Base-by-base conservation (phyloP, 2,888 invertebrate genomes). In the Philonicus albiceps region DNA sequence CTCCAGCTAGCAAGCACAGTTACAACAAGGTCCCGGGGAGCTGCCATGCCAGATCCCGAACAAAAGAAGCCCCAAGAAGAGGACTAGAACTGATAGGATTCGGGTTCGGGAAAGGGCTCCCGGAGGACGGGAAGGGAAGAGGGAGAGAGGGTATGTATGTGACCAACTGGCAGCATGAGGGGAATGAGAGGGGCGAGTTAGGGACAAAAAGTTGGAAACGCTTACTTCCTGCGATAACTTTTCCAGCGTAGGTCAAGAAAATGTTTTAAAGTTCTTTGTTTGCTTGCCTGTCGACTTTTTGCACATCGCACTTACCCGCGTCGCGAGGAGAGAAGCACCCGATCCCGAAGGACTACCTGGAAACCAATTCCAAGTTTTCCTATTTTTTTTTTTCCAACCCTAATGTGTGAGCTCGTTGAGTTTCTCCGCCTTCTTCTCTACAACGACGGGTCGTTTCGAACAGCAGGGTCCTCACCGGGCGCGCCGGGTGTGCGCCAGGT, bases 191-290 rank as follows among this genome's bases (percentile, higher is more conserved):
- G 19, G 53, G 6, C 11, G 80, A 31, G 81, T 16, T 16, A 5
- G 34, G 73, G 40, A 73, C 37, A 72, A 84, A 84, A 73, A 84
- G 73, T 84, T 84, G 27, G 49, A 37, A 84, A 84, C 40, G 84
- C 8, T 84, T 13, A 73, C 84, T 84, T 84, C 84, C 84, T 84
- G 43, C 73, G 84, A 84, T 73, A 73, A 84, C 73, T 84, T 84
- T 73, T 84, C 81, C 73, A 84, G 72, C 84, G 73, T 73, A 84
- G 72, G 84, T 84, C 73, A 73, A 73, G 73, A 73, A 84, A 73
- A 84, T 84, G 84, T 84, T 84, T 84, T 73, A 73, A 84, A 84
- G 84, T 84, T 84, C 43, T 84, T 83, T 84, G 72, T 84, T 84
- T 84, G 84, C 43, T 84, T 49, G 27, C 73, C 73, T 73, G 84